Evolutionary conservation across 2,113 vertebrate species (phyloP).

Genomic region (Burhinus bistriatus): DNA sequence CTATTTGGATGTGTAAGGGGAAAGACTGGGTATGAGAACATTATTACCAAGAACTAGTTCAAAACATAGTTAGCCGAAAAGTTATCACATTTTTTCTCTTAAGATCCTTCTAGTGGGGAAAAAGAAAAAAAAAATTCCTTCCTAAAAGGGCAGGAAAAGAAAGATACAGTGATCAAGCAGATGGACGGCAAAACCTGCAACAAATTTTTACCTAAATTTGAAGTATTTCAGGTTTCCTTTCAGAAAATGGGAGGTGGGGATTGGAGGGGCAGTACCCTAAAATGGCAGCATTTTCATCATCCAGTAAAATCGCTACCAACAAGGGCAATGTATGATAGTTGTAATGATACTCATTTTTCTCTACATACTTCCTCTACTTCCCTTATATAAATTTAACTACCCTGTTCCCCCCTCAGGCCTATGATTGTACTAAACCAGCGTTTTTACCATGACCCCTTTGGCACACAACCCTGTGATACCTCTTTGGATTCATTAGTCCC

Average conservation of each 20-base stretch:
- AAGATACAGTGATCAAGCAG: background rate
- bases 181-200: background rate
- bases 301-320: background rate
- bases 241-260: background rate
- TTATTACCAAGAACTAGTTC: background rate
- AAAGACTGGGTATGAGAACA: background rate
- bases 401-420: background rate
- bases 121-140: background rate
- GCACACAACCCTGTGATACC: background rate
- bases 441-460: background rate
- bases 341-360: background rate
- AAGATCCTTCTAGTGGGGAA: background rate
- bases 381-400: background rate
- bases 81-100: background rate
- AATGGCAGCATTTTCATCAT: background rate
- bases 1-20: background rate
- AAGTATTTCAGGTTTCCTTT: background rate
- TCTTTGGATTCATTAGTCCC: background rate
- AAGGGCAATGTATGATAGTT: background rate
- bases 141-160: background rate
- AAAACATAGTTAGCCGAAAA: background rate
- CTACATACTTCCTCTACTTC: background rate
- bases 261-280: background rate
- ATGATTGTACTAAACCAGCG: background rate
- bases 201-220: background rate